Conservation (phyloP, 2,113 vertebrate species). For the Melanotaenia duboulayi region DNA sequence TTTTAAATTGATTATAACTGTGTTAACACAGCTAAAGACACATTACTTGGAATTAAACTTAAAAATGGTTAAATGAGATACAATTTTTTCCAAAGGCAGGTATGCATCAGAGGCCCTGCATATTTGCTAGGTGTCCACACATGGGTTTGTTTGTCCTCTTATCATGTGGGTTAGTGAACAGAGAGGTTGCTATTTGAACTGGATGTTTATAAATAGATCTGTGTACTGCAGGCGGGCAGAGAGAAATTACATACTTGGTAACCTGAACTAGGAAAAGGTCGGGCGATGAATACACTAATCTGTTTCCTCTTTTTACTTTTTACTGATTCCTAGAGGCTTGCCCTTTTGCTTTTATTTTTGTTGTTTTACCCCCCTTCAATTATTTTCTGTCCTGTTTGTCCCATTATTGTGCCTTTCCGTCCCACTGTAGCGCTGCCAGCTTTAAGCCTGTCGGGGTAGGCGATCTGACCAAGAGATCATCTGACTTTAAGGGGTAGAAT, state of each 20-base stretch:
- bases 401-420: neutral
- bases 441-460: conserved; percentile 42
- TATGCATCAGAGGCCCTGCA: conserved; percentile 8
- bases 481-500: neutral
- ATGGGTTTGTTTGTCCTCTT: conserved; percentile 63
- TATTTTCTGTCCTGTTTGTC: neutral
- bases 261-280: conserved; percentile 64
- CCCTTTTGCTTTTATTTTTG: neutral
- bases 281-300: neutral
- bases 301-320: neutral
- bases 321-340: neutral
- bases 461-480: neutral
- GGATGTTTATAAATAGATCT: conserved; percentile 71
- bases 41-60: no score
- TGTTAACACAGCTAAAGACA: neutral
- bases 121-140: conserved; percentile 35
- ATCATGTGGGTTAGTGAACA: conserved; percentile 52
- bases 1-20: neutral
- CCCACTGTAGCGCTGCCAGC: conserved; percentile 4
- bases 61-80: no score
- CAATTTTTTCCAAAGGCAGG: neutral
- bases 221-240: conserved; percentile 59
- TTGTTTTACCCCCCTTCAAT: neutral
- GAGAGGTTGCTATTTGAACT: conserved; percentile 72
- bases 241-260: conserved; percentile 39